phyloP scores from a whole-genome alignment of 2,797 vertebrate species.

The Chanos chanos region DNA sequence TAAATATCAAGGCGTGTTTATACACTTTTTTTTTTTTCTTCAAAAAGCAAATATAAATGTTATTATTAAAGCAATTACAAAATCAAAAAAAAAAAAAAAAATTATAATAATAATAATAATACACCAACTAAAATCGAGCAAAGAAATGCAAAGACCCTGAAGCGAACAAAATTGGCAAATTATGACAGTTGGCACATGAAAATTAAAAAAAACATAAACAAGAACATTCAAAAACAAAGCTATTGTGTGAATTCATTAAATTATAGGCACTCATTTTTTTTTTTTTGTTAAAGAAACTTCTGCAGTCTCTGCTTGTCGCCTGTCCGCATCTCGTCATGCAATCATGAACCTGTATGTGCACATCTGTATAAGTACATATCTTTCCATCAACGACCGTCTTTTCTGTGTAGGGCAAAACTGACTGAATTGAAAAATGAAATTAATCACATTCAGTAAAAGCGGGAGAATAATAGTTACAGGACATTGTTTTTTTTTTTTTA shows the following conservation, averaged over 20 bases:
- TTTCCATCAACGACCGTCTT: too few species aligned
- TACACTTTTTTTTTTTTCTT: constrained; percentile 64
- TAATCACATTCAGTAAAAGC: too few species aligned
- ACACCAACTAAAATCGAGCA: constrained; percentile 71
- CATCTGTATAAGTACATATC: too few species aligned
- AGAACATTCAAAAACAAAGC: constrained; percentile 79
- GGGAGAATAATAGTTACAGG: too few species aligned
- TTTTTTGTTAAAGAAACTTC: constrained; percentile 13
- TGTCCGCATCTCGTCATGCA: not conserved
- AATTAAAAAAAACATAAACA: constrained; percentile 63
- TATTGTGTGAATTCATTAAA: constrained; percentile 67
- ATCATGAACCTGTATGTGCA: not conserved
- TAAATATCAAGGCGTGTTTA: constrained; percentile 75
- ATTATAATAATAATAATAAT: constrained; percentile 66
- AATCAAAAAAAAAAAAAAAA: constrained; percentile 59
- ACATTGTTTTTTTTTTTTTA: too few species aligned
- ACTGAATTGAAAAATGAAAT: too few species aligned
- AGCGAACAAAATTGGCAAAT: constrained; percentile 80
- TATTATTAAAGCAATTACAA: constrained; percentile 79
- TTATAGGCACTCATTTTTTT: constrained; percentile 88
- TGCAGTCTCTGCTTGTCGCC: not conserved
- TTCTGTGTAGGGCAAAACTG: too few species aligned
- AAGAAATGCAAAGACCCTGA: constrained; percentile 67
- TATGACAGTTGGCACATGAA: constrained; percentile 80
- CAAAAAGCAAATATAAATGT: constrained; percentile 75